phyloP scores from a whole-genome alignment of 1,140 invertebrate genomes.

The Drosophila sturtevanti region DNA sequence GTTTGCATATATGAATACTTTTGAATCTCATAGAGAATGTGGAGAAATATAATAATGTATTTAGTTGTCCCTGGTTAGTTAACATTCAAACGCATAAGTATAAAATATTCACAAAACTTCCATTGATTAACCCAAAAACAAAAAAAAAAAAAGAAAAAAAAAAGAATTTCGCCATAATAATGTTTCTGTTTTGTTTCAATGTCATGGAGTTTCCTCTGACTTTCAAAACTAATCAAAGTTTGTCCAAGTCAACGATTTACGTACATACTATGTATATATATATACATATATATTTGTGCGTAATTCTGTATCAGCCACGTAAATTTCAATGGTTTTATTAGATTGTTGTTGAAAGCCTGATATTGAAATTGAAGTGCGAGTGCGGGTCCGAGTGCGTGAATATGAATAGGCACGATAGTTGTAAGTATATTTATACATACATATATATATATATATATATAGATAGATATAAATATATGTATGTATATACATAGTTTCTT shows the following conservation, averaged over 20 bases:
- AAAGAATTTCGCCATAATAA: slow-evolving; percentile 2
- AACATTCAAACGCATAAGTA: background rate
- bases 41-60: background rate
- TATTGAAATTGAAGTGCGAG: slow-evolving; percentile 25
- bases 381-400: background rate
- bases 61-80: background rate
- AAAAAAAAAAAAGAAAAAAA: background rate
- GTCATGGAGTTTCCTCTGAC: slow-evolving; percentile 5
- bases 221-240: slow-evolving; percentile 9
- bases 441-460: no score
- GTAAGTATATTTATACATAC: no score
- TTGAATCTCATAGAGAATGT: background rate
- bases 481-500: slow-evolving; percentile 40
- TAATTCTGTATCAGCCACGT: background rate
- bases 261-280: background rate
- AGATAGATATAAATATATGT: no score
- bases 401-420: background rate
- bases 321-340: slow-evolving; percentile 18
- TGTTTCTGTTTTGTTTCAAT: slow-evolving; percentile 6
- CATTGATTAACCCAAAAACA: background rate
- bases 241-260: background rate
- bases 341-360: slow-evolving; percentile 26
- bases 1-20: no score
- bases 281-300: no score
- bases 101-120: background rate